phyloP scores from a whole-genome alignment of 2,113 vertebrate genomes.

The Pristiophorus japonicus region DNA sequence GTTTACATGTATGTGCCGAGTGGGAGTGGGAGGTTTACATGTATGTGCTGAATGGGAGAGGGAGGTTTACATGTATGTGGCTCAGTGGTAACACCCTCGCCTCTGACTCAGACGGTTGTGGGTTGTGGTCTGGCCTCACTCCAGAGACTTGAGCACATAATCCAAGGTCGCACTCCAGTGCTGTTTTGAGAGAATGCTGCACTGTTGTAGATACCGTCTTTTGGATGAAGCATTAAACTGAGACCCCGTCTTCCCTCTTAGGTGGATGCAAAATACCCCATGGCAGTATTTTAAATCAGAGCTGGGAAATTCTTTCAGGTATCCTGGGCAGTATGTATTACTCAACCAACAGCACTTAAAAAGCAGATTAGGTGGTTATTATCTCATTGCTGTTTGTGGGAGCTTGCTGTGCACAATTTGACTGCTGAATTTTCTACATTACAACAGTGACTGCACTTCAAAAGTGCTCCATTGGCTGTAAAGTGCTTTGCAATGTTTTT shows the following conservation, averaged over 20 bases:
- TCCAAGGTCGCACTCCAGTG: too few relatives aligned
- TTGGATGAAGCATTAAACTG: not conserved
- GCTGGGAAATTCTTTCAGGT: not conserved
- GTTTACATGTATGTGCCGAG: too few relatives aligned
- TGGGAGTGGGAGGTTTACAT: too few relatives aligned
- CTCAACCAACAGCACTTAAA: not conserved
- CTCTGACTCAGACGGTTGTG: too few relatives aligned
- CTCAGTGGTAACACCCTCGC: too few relatives aligned
- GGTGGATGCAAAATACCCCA: not conserved
- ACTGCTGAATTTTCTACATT: not conserved
- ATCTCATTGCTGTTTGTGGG: not conserved
- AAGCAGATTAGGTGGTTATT: not conserved
- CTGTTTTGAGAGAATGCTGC: not conserved
- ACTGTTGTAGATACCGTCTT: not conserved
- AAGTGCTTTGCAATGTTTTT: not conserved
- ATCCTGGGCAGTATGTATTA: not conserved
- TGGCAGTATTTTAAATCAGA: not conserved
- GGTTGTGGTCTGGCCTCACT: too few relatives aligned
- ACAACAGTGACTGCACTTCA: not conserved
- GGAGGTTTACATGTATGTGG: too few relatives aligned
- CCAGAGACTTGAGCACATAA: too few relatives aligned
- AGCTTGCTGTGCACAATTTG: not conserved
- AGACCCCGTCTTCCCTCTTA: not conserved
- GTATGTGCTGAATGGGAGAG: too few relatives aligned
- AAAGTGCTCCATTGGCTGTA: not conserved